Conservation (phyloP, 1,140 invertebrate genomes). For the Micrasema longulum region DNA sequence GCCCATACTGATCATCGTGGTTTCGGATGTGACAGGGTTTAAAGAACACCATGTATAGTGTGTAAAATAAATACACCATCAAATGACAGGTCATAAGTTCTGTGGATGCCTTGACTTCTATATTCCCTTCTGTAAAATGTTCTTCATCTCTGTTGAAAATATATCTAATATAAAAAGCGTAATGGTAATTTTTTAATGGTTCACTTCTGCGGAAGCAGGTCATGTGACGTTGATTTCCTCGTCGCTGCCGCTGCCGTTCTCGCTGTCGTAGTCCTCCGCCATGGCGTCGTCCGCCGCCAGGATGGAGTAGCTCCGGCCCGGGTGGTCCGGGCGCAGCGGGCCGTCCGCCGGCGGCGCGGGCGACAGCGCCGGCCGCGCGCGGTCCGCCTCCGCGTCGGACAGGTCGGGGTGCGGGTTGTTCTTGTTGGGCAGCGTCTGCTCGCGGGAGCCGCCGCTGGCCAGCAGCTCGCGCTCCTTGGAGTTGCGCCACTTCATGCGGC, state of each 20-base stretch:
- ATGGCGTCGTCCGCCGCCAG: conserved; percentile 68
- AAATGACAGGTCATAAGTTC: no score
- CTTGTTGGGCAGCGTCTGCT: conserved; percentile 95
- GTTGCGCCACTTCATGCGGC: conserved; percentile 97
- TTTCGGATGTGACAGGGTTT: no score
- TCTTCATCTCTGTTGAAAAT: not conserved
- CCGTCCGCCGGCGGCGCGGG: conserved; percentile 66
- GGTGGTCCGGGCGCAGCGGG: conserved; percentile 36
- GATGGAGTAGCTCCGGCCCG: conserved; percentile 64
- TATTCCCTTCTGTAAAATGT: no score
- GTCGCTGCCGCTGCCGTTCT: conserved; percentile 79
- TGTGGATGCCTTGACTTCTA: no score
- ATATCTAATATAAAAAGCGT: not conserved
- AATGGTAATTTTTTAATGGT: not conserved
- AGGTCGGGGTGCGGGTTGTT: conserved; percentile 97
- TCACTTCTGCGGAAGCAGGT: conserved; percentile 60
- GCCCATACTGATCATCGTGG: no score
- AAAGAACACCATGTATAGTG: no score
- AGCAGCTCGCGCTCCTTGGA: conserved; percentile 96
- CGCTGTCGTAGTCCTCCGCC: conserved; percentile 72
- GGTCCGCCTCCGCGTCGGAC: conserved; percentile 88
- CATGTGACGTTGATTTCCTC: conserved; percentile 88
- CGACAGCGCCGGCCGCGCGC: conserved; percentile 74
- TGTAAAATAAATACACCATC: no score
- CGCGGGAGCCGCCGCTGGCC: conserved; percentile 90